These are phyloP conservation scores for Tanypteryx hageni DNA, from an alignment of 2,888 invertebrate species.

Conservation along the genomic window DNA sequence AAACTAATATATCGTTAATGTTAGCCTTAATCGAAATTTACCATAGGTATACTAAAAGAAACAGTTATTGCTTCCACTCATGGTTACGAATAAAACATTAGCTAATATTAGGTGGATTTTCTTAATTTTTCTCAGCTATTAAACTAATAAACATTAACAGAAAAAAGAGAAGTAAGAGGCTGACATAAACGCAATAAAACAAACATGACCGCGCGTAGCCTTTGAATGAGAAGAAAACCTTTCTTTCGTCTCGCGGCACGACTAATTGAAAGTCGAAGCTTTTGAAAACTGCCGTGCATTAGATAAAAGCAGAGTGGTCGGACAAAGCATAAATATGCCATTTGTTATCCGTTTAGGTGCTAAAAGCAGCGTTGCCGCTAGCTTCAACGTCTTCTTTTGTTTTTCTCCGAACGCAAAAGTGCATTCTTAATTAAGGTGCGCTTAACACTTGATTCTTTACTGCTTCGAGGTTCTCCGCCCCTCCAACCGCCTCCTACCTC, in stretches of 20 bases:
- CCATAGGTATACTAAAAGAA: no score
- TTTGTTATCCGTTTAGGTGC: not conserved
- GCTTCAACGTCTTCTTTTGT: not conserved
- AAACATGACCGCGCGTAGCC: no score
- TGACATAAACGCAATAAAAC: no score
- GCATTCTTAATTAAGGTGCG: conserved; percentile 23
- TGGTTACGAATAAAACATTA: no score
- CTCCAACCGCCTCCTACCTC: not conserved
- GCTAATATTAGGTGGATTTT: no score
- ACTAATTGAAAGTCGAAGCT: not conserved
- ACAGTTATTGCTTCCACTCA: no score
- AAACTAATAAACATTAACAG: no score
- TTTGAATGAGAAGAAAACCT: not conserved
- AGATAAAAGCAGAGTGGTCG: not conserved
- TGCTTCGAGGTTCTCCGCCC: not conserved
- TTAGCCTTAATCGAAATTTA: no score
- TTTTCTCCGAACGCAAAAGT: not conserved
- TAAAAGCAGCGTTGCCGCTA: not conserved
- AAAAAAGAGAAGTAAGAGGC: no score
- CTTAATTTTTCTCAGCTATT: no score
- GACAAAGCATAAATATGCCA: conserved; percentile 9
- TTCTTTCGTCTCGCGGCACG: not conserved
- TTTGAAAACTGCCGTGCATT: not conserved
- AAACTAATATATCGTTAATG: no score
- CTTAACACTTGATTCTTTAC: conserved; percentile 28